phyloP scores from a whole-genome alignment of 2,888 invertebrate species.

The Hedya salicella region DNA sequence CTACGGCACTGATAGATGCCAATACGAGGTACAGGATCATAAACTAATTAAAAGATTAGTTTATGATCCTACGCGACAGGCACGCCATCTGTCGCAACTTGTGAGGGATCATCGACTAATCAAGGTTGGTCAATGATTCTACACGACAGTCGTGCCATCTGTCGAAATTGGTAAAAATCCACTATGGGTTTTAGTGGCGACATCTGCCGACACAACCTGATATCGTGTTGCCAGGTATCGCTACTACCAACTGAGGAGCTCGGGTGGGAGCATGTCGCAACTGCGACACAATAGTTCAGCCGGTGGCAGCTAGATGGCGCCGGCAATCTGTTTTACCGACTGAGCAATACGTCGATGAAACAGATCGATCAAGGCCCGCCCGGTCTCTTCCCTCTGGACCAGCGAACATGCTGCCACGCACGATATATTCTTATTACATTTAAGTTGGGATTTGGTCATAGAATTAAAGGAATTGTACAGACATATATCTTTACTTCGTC shows the following conservation, averaged over 20 bases:
- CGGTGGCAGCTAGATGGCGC: conserved; percentile 2
- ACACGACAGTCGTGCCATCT: not conserved
- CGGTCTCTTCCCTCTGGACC: not conserved
- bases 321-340: conserved; percentile 3
- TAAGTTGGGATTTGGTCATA: not conserved
- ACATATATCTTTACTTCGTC: not conserved
- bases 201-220: conserved; percentile 1
- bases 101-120: not conserved
- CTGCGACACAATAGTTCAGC: not conserved
- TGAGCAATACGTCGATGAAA: not conserved
- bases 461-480: not conserved
- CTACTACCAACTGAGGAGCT: not conserved
- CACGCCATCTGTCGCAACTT: not conserved
- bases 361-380: not conserved
- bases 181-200: not conserved
- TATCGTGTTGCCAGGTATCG: conserved; percentile 6
- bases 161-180: not conserved
- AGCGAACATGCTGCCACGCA: not conserved
- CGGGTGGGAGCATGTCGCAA: conserved; percentile 5
- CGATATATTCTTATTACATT: not conserved
- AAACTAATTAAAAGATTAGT: conserved; percentile 5
- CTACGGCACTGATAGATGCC: not conserved
- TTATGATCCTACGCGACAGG: conserved; percentile 7
- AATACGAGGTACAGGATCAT: conserved; percentile 7
- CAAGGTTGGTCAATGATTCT: too few relatives aligned